phyloP scores from a whole-genome alignment of 2,797 vertebrate species.

The Oceanodroma leucorhoa region DNA sequence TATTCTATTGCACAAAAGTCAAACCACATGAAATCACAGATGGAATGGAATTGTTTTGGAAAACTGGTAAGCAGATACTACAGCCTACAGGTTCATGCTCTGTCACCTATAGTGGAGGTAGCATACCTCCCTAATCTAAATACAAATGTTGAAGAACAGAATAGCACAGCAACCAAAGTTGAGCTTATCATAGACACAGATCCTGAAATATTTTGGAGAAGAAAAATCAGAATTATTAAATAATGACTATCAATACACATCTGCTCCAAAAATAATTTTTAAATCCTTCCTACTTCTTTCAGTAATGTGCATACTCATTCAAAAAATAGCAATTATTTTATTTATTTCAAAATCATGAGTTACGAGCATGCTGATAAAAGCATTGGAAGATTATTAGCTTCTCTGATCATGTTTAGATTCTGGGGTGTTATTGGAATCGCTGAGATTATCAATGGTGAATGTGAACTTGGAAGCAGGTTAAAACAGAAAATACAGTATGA shows the following conservation, averaged over 20 bases:
- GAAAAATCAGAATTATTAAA: neutral
- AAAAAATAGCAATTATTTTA: neutral
- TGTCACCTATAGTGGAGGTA: neutral
- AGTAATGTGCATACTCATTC: neutral
- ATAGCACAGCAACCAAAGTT: neutral
- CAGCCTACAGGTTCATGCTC: neutral
- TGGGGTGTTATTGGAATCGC: neutral
- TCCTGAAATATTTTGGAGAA: neutral
- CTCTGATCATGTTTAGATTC: neutral
- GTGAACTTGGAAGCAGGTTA: neutral
- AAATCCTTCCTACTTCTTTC: neutral
- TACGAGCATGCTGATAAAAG: neutral
- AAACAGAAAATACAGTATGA: neutral
- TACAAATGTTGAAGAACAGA: neutral
- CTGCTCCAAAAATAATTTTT: neutral
- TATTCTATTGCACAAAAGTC: neutral
- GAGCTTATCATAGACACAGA: neutral
- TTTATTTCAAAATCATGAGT: neutral
- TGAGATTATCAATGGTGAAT: neutral
- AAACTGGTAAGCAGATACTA: neutral
- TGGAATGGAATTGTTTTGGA: neutral
- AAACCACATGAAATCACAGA: neutral
- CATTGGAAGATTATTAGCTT: neutral
- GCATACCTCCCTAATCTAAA: neutral
- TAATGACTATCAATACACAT: neutral